phyloP scores from a whole-genome alignment of 2,888 invertebrate genomes.

The Epinotia bilunana region DNA sequence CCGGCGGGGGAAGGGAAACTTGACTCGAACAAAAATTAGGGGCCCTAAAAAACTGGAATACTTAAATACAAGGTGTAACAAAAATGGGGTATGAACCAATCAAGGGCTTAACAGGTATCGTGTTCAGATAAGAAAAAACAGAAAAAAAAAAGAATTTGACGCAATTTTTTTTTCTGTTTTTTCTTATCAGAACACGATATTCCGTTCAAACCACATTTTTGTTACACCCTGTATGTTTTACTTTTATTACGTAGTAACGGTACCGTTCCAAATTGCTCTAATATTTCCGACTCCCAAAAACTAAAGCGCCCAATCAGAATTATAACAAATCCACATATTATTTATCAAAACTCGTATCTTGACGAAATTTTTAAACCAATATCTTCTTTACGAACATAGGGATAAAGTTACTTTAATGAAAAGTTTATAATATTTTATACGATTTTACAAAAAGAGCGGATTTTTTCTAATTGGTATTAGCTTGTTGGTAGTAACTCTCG shows the following conservation, averaged over 20 bases:
- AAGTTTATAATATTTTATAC: not conserved
- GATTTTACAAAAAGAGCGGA: not conserved
- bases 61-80: no score
- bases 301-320: constrained; percentile 26
- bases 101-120: no score
- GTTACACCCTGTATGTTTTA: no score
- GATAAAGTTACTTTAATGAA: constrained; percentile 4
- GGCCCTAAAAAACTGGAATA: not conserved
- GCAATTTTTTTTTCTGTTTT: no score
- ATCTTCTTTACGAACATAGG: not conserved
- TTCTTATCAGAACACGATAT: no score
- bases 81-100: no score
- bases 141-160: no score
- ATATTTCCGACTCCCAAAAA: constrained; percentile 18
- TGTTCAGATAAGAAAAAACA: no score
- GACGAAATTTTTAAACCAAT: not conserved
- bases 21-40: not conserved
- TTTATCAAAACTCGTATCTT: not conserved
- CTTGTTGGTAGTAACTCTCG: constrained; percentile 16
- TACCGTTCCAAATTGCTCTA: constrained; percentile 20
- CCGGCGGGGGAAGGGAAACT: no score
- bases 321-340: constrained; percentile 9
- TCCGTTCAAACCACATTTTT: no score
- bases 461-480: constrained; percentile 28
- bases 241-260: constrained; percentile 5